These are phyloP conservation scores for Nesometra sesokonis DNA, from an alignment of 35 echinoderm and acorn worm genomes.

Conservation along the genomic window DNA sequence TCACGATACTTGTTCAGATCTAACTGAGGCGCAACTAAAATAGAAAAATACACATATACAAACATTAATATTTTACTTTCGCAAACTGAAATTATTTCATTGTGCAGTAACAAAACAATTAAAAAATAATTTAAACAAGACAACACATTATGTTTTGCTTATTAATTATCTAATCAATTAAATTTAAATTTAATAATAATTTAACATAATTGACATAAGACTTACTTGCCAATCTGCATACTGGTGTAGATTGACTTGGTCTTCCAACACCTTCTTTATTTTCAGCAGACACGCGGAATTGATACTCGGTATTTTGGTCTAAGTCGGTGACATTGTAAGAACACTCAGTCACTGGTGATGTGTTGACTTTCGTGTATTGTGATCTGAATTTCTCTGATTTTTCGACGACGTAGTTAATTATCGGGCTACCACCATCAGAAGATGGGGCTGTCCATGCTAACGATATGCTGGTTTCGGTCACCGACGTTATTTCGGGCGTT, in stretches of 20 bases:
- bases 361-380: constrained; percentile 31
- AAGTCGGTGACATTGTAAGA: constrained; percentile 44
- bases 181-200: no score
- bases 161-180: no score
- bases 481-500: constrained; percentile 17
- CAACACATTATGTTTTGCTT: no score
- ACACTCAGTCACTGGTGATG: constrained; percentile 37
- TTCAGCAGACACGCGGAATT: constrained; percentile 67
- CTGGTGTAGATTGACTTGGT: constrained; percentile 21
- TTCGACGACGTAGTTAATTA: constrained; percentile 61
- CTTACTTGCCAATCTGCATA: constrained; percentile 2
- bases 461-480: constrained; percentile 36
- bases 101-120: no score
- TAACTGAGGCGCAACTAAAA: constrained; percentile 80
- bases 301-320: constrained; percentile 49
- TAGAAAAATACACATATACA: not conserved
- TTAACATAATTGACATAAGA: no score
- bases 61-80: not conserved
- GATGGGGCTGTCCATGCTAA: constrained; percentile 55
- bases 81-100: no score
- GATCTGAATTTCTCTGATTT: constrained; percentile 53
- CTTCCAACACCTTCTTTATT: constrained; percentile 65
- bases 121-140: no score
- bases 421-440: constrained; percentile 66
- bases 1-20: constrained; percentile 77